Base-by-base conservation (phyloP, 2,113 vertebrate genomes). In the Casuarius casuarius region DNA sequence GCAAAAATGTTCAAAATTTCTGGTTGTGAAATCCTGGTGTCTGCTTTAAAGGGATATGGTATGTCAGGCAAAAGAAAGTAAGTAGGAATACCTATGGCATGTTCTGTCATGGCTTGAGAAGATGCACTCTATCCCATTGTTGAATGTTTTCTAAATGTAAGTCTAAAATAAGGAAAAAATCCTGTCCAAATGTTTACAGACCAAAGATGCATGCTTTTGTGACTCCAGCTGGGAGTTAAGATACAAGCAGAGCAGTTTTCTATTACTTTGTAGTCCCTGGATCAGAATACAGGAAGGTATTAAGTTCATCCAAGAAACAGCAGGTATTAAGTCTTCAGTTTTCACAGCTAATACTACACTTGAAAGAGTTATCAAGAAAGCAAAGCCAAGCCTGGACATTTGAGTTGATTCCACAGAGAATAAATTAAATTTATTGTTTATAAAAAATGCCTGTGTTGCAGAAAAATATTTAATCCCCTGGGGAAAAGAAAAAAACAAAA, bases 341-440 rank as follows among this genome's bases (percentile, higher is more conserved):
- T 92, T 81, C 76, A 89, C 70, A 81, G 86, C 23, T 91, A 38
- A 81, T 81, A 92, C 81, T 89, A 66, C 44, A 66, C 48, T 94
- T 86, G 48, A 92, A 96, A 90, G n/a, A 81, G 58, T 65, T 94
- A 56, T 33, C 5, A 61, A 75, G 63, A 82, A 95, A 81, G 8
- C 20, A 95, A 94, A 86, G 11, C 49, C 91, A 94, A 86, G 11
- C 49, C 91, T 79, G 42, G 91, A 75, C 70, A 70, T 58, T 87
- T 84, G n/a, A 12, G 25, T 63, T 85, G 77, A 93, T 92, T 91
- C 74, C 54, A 83, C 20, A 16, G 33, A 83, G 65, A 89, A 87
- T 89, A 95, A 94, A 95, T 92, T 89, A 73, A 65, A 88, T 74
- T 22, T 44, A 48, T 40, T 75, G 25, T 90, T 93, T 89, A 68